Evolutionary conservation across 2,888 invertebrate species (phyloP).

Genomic region (Mesorhabditis sp.): DNA sequence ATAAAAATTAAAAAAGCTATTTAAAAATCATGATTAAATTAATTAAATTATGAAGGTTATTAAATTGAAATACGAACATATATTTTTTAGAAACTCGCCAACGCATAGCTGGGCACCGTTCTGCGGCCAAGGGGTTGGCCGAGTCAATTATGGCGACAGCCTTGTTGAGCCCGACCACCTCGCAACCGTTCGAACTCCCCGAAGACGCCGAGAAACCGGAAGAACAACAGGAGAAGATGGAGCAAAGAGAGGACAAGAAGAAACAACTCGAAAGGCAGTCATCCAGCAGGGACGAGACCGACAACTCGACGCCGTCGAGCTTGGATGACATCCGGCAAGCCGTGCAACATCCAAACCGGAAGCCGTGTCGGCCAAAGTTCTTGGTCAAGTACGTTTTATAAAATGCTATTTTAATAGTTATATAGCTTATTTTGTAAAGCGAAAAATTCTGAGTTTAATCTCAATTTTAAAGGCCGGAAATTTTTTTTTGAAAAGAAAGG

Average conservation of each 20-base stretch:
- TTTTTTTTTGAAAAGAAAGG: too few relatives aligned
- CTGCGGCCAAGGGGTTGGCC: neutral
- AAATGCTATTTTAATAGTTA: too few relatives aligned
- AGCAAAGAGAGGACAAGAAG: neutral
- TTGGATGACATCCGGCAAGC: constrained; percentile 51
- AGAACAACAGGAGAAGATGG: neutral
- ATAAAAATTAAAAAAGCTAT: too few relatives aligned
- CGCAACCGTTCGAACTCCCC: neutral
- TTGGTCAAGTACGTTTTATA: constrained; percentile 33
- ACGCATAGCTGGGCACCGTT: neutral
- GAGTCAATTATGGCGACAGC: neutral
- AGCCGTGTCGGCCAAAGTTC: constrained; percentile 52
- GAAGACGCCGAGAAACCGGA: neutral
- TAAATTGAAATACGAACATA: too few relatives aligned
- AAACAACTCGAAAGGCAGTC: neutral
- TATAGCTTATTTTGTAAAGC: too few relatives aligned
- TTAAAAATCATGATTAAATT: too few relatives aligned
- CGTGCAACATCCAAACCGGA: constrained; percentile 42
- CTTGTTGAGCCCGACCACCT: neutral
- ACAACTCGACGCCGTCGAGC: constrained; percentile 14
- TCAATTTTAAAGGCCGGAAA: too few relatives aligned
- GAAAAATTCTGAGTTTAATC: too few relatives aligned
- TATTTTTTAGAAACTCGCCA: constrained; percentile 6
- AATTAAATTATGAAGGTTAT: too few relatives aligned
- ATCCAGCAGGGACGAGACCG: neutral